Percentiles rank a stretch among this genome's conserved stretches.
phyloP scores from a whole-genome alignment of 2,888 invertebrate genomes.

The Ectobius pallidus region DNA sequence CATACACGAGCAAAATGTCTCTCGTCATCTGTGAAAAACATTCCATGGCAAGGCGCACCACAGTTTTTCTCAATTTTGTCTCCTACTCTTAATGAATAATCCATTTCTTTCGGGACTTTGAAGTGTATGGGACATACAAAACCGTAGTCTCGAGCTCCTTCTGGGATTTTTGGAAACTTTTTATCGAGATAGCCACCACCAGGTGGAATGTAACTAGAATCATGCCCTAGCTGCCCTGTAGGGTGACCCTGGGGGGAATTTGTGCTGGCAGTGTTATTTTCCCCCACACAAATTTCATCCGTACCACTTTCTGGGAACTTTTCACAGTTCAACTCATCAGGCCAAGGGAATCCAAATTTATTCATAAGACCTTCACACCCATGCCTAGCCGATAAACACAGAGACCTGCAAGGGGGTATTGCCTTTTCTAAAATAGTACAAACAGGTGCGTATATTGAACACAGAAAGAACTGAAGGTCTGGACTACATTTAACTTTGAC shows the following conservation, averaged over 20 bases:
- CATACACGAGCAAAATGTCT: constrained; percentile 84
- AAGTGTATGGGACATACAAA: constrained; percentile 90
- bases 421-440: constrained; percentile 92
- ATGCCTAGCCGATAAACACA: constrained; percentile 85
- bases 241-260: constrained; percentile 51
- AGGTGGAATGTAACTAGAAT: constrained; percentile 37
- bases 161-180: constrained; percentile 42
- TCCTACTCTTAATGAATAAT: constrained; percentile 83
- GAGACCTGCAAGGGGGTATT: constrained; percentile 87
- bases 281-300: constrained; percentile 77
- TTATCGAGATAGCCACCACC: constrained; percentile 46
- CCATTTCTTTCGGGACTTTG: constrained; percentile 77
- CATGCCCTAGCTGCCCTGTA: not conserved
- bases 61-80: constrained; percentile 76
- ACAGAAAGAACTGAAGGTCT: constrained; percentile 92
- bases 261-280: constrained; percentile 74
- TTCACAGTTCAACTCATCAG: constrained; percentile 85
- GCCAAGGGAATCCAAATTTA: constrained; percentile 88
- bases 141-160: constrained; percentile 72
- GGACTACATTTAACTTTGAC: constrained; percentile 95
- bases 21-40: constrained; percentile 87
- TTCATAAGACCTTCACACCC: constrained; percentile 90
- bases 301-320: constrained; percentile 77
- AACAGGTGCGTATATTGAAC: constrained; percentile 93
- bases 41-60: constrained; percentile 89